Evolutionary conservation across 2,113 vertebrate genomes (phyloP).

Genomic region (Trogon surrucura): DNA sequence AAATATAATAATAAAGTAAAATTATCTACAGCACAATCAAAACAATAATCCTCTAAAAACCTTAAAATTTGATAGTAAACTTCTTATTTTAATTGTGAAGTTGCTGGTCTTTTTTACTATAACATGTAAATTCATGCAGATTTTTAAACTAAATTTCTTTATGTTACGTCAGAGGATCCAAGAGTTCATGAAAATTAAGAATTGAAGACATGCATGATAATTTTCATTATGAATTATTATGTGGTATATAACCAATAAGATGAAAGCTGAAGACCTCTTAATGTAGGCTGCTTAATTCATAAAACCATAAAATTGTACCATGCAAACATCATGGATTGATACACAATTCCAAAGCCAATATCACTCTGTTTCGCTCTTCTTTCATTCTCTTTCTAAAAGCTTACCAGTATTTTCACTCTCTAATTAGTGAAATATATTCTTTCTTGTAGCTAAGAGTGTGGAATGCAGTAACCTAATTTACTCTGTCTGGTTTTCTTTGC

Average conservation of each 20-base stretch:
- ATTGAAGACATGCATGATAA: not conserved
- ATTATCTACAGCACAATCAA: not conserved
- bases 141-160: not conserved
- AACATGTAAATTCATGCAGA: not conserved
- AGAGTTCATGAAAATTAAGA: not conserved
- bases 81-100: not conserved
- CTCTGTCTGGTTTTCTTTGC: constrained; percentile 67
- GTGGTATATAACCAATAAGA: not conserved
- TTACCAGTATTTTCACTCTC: constrained; percentile 34
- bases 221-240: not conserved
- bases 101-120: not conserved
- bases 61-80: not conserved
- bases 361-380: not conserved
- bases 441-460: constrained; percentile 60
- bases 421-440: constrained; percentile 63
- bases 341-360: not conserved
- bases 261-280: not conserved
- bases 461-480: constrained; percentile 72
- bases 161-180: not conserved
- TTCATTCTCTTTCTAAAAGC: constrained; percentile 26
- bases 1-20: not conserved
- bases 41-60: not conserved
- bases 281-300: not conserved
- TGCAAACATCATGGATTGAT: not conserved
- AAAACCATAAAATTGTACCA: not conserved